Evolutionary conservation across 2,113 vertebrate species (phyloP), one percentile per base, ranked within the genome.

Genomic region (Cercocebus atys): DNA sequence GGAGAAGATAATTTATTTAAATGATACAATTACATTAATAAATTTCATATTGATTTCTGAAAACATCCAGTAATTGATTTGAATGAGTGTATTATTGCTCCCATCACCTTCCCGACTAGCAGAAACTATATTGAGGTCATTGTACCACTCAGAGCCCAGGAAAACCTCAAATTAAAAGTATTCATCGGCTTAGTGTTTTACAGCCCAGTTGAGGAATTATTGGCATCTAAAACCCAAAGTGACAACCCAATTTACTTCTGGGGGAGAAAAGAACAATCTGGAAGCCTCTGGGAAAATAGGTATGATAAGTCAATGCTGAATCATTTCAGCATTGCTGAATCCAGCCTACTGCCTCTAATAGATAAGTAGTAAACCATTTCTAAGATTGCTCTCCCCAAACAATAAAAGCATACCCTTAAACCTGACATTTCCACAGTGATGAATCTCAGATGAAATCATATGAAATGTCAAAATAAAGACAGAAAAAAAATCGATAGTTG

Each of bases 381-480:
- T 98, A 97, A 98, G 93, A 98, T 95, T 97, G 94, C 89, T 98
- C 97, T 98, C 93, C 88, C 94, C 79, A 98, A 98, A 98, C 97
- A 98, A 98, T 97, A 97, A 98, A 97, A 98, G 90, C 87, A 94
- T 66, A 94, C 85, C 59, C 97, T 98, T 97, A 98, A 98, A 98
- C 94, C 10, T 98, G 98, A 98, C 98, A 99, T 99, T 99, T 99
- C 98, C 96, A 96, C 98, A 98, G 96, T 98, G 98, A 98, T 97
- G 98, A 98, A 98, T 98, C 97, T 98, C 98, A 98, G 98, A 98
- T 97, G 98, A 98, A 99, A 98, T 98, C 98, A 98, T 96, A 94
- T 95, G 96, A 99, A 99, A 99, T 98, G 98, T 98, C 98, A 99
- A 98, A 98, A 99, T 95, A 97, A 98, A 98, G 95, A 93, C 94